phyloP scores from a whole-genome alignment of 1,140 invertebrate species.

The Eriosoma lanigerum region DNA sequence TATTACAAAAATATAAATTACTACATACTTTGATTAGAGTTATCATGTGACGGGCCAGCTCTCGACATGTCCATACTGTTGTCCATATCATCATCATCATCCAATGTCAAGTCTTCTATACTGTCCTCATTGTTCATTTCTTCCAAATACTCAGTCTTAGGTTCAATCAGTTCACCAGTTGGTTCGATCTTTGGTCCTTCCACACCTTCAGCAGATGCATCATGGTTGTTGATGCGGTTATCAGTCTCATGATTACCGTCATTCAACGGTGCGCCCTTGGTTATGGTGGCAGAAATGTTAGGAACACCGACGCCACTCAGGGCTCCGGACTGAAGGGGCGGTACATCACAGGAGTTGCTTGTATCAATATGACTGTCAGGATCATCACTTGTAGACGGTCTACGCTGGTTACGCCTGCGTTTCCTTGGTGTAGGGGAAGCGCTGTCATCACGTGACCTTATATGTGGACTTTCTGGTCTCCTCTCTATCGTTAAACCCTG shows the following conservation, averaged over 20 bases:
- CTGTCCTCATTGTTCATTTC: slow-evolving; percentile 70
- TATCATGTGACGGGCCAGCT: slow-evolving; percentile 62
- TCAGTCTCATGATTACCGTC: slow-evolving; percentile 51
- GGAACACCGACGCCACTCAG: slow-evolving; percentile 54
- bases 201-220: slow-evolving; percentile 48
- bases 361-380: slow-evolving; percentile 54
- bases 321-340: slow-evolving; percentile 53
- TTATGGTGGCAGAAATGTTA: slow-evolving; percentile 55
- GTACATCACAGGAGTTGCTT: slow-evolving; percentile 56
- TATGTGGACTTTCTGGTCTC: slow-evolving; percentile 52
- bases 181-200: slow-evolving; percentile 56
- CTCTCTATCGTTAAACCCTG: slow-evolving; percentile 51
- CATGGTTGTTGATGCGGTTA: slow-evolving; percentile 51
- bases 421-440: slow-evolving; percentile 56
- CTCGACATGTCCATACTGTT: slow-evolving; percentile 59
- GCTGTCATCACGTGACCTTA: slow-evolving; percentile 55
- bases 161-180: slow-evolving; percentile 60
- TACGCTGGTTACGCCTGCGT: slow-evolving; percentile 55
- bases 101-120: slow-evolving; percentile 79
- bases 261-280: slow-evolving; percentile 51
- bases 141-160: slow-evolving; percentile 75
- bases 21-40: slow-evolving; percentile 61
- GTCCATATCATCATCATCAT: slow-evolving; percentile 74
- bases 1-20: not conserved
- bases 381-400: slow-evolving; percentile 56